Conservation (phyloP, 2,888 invertebrate species). For the Stictocephala bisonia region DNA sequence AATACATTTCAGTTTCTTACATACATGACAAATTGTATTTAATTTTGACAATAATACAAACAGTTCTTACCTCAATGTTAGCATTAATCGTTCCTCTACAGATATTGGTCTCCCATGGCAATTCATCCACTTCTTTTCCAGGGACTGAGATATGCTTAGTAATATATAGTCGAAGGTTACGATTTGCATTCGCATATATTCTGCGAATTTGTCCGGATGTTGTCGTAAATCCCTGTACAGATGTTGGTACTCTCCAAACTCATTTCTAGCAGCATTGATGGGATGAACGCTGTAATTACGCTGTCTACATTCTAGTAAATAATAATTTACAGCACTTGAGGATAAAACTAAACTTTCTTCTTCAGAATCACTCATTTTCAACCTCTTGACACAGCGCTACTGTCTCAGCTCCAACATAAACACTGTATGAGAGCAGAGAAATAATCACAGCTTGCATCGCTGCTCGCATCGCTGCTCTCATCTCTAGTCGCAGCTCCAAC, state of each 20-base stretch:
- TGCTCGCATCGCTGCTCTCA: too few species aligned
- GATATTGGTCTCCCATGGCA: constrained; percentile 8
- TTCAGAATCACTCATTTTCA: constrained; percentile 3
- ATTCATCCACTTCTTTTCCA: constrained; percentile 7
- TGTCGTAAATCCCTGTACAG: constrained; percentile 13
- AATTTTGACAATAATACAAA: constrained; percentile 9
- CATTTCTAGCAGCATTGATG: constrained; percentile 4
- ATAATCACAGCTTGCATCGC: too few species aligned
- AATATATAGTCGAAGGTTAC: constrained; percentile 8
- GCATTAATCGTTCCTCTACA: constrained; percentile 13
- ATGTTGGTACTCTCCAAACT: constrained; percentile 6
- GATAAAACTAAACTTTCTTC: constrained; percentile 10
- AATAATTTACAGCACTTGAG: constrained; percentile 8
- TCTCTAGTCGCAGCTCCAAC: too few species aligned
- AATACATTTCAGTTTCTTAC: not conserved
- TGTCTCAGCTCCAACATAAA: too few species aligned
- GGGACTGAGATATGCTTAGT: constrained; percentile 7
- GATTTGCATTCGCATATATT: constrained; percentile 13
- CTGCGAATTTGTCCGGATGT: constrained; percentile 4
- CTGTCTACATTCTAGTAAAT: constrained; percentile 6
- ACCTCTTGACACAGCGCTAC: too few species aligned
- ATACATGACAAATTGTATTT: constrained; percentile 10
- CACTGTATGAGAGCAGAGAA: too few species aligned
- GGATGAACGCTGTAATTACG: constrained; percentile 7
- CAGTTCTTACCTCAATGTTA: constrained; percentile 13